These are phyloP conservation scores for Cephus runcator DNA, from an alignment of 2,888 invertebrate species.

Conservation along the genomic window DNA sequence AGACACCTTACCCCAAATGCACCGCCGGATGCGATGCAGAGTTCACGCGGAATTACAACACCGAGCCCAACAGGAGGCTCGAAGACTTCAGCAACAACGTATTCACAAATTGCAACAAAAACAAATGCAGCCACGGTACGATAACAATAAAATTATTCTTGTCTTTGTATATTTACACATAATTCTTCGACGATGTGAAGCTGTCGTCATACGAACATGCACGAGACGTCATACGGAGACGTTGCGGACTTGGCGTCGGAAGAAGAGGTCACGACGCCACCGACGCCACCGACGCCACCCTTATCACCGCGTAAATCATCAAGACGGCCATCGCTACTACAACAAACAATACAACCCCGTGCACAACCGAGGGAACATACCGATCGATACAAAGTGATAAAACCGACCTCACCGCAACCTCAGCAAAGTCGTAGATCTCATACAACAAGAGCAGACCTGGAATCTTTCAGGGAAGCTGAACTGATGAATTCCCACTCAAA, in stretches of 20 bases:
- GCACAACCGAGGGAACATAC: slow-evolving; percentile 23
- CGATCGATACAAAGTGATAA: slow-evolving; percentile 31
- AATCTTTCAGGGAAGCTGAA: slow-evolving; percentile 25
- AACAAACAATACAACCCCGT: slow-evolving; percentile 24
- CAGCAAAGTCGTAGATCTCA: slow-evolving; percentile 8
- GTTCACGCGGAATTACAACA: slow-evolving; percentile 14
- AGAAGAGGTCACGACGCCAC: slow-evolving; percentile 30
- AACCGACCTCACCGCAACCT: slow-evolving; percentile 16
- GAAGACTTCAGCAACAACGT: slow-evolving; percentile 26
- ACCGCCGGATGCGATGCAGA: slow-evolving; percentile 18
- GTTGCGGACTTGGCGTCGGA: slow-evolving; percentile 34
- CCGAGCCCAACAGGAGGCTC: slow-evolving; percentile 24
- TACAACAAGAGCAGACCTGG: slow-evolving; percentile 34
- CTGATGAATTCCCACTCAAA: slow-evolving; percentile 20
- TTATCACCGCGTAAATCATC: slow-evolving; percentile 17
- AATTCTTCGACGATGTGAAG: not conserved
- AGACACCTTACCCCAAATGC: slow-evolving; percentile 24
- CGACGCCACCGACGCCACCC: slow-evolving; percentile 15
- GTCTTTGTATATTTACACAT: not conserved
- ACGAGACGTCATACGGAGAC: slow-evolving; percentile 14
- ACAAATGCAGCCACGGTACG: slow-evolving; percentile 12
- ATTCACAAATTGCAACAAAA: slow-evolving; percentile 19
- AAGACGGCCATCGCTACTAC: slow-evolving; percentile 23
- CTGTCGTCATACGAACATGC: not conserved
- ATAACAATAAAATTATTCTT: not conserved